Conservation (phyloP, 2,888 invertebrate species). For the Coecobrya sp. region DNA sequence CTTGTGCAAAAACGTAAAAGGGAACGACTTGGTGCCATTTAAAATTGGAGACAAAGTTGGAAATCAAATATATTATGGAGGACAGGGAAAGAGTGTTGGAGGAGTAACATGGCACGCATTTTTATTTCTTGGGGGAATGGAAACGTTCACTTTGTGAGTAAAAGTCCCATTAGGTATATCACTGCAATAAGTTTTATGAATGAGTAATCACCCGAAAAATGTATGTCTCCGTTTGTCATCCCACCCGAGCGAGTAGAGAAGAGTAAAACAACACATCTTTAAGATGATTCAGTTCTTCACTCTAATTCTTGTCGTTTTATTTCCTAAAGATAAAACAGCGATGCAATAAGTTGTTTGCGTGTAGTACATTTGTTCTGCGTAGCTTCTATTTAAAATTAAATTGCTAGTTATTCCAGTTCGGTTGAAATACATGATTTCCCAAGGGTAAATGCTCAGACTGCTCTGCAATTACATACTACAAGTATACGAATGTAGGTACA, state of each 20-base stretch:
- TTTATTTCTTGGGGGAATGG: neutral
- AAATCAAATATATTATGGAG: neutral
- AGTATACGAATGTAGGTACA: neutral
- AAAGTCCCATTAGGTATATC: conserved; percentile 5
- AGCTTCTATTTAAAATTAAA: conserved; percentile 68
- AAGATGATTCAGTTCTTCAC: conserved; percentile 24
- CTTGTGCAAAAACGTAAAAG: neutral
- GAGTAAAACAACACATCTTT: conserved; percentile 27
- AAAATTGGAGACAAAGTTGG: neutral
- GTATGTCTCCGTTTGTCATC: conserved; percentile 51
- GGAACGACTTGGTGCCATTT: neutral
- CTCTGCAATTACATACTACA: conserved; percentile 66
- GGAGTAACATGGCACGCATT: neutral
- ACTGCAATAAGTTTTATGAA: conserved; percentile 44
- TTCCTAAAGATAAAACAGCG: conserved; percentile 24
- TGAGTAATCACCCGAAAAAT: conserved; percentile 58
- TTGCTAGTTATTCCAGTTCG: conserved; percentile 76
- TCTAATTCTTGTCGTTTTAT: conserved; percentile 40
- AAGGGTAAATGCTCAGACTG: conserved; percentile 72
- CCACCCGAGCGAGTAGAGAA: neutral
- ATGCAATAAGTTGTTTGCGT: conserved; percentile 18
- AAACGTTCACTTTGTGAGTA: conserved; percentile 25
- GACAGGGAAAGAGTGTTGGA: neutral
- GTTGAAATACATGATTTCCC: conserved; percentile 77
- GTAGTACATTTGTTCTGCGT: neutral